Percentiles rank a stretch among this genome's conserved stretches.
Conservation (phyloP, 1,140 invertebrate genomes). For the Meteorus sp. region DNA sequence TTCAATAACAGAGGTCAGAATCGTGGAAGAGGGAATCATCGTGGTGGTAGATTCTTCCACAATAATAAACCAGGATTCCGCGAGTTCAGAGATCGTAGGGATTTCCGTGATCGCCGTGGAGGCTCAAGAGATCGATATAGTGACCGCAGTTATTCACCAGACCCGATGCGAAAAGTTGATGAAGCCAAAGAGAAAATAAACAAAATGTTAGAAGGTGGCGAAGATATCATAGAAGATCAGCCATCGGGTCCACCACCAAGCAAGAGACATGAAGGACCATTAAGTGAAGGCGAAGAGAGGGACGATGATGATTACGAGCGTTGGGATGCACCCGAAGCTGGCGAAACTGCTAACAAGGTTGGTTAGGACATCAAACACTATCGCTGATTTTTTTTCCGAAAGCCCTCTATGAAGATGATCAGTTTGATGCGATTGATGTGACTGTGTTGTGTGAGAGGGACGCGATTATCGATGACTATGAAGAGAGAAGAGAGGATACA, state of each 20-base stretch:
- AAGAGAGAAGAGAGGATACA: conserved; percentile 30
- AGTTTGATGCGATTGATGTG: too few relatives aligned
- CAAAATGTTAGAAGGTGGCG: conserved; percentile 61
- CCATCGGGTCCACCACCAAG: conserved; percentile 9
- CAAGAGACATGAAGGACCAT: conserved; percentile 65
- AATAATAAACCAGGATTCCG: conserved; percentile 65
- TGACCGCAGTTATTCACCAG: conserved; percentile 64
- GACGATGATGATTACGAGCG: conserved; percentile 64
- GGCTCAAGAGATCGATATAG: conserved; percentile 57
- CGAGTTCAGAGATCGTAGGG: conserved; percentile 66
- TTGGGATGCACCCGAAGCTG: conserved; percentile 46
- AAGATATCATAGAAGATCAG: conserved; percentile 46
- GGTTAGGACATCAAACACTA: conserved; percentile 36
- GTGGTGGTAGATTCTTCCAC: conserved; percentile 61
- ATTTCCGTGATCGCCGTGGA: conserved; percentile 50
- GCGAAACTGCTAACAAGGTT: conserved; percentile 47
- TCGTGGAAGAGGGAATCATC: conserved; percentile 48
- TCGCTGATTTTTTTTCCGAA: conserved; percentile 2
- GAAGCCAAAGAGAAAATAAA: conserved; percentile 66
- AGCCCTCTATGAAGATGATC: conserved; percentile 20
- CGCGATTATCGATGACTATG: conserved; percentile 21
- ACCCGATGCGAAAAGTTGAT: conserved; percentile 64
- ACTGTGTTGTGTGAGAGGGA: too few relatives aligned
- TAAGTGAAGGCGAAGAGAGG: conserved; percentile 73
- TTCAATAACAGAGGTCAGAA: conserved; percentile 40